Percentiles rank a stretch among this genome's conserved stretches.
These are phyloP conservation scores for Coreoperca whiteheadi DNA, from an alignment of 2,113 vertebrate genomes.

Conservation along the genomic window DNA sequence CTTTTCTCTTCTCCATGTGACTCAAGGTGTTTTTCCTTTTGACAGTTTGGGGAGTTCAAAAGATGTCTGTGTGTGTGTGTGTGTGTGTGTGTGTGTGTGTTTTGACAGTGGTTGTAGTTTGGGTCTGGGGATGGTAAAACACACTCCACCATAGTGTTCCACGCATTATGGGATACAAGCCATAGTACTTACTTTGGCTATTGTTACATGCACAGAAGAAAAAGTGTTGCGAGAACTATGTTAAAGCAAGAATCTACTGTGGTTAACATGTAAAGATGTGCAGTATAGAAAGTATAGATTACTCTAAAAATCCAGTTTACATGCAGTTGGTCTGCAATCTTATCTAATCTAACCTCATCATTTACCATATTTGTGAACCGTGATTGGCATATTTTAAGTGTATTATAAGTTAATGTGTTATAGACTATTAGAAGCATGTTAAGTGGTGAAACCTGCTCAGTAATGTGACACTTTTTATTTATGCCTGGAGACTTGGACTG, in stretches of 20 bases:
- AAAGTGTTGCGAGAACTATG: not conserved
- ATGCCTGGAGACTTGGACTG: not conserved
- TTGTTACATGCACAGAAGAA: not conserved
- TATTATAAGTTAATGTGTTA: not conserved
- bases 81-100: not conserved
- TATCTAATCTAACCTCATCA: not conserved
- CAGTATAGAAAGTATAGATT: not conserved
- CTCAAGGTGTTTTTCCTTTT: conserved; percentile 46
- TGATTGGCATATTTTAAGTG: not conserved
- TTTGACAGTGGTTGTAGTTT: conserved; percentile 5
- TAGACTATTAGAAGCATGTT: not conserved
- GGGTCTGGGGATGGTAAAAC: conserved; percentile 1
- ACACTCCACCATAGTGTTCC: not conserved
- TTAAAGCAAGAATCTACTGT: not conserved
- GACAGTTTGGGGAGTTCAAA: conserved; percentile 24
- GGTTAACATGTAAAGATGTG: not conserved
- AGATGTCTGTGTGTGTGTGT: conserved; percentile 3
- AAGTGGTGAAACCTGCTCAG: not conserved
- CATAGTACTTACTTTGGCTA: not conserved
- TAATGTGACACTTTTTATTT: not conserved
- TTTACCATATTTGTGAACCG: not conserved
- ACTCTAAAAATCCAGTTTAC: not conserved
- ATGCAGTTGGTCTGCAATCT: not conserved
- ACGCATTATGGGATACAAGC: conserved; percentile 8
- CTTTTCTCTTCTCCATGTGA: conserved; percentile 34